phyloP scores from a whole-genome alignment of 2,113 vertebrate genomes.

The Sisor rabdophorus region DNA sequence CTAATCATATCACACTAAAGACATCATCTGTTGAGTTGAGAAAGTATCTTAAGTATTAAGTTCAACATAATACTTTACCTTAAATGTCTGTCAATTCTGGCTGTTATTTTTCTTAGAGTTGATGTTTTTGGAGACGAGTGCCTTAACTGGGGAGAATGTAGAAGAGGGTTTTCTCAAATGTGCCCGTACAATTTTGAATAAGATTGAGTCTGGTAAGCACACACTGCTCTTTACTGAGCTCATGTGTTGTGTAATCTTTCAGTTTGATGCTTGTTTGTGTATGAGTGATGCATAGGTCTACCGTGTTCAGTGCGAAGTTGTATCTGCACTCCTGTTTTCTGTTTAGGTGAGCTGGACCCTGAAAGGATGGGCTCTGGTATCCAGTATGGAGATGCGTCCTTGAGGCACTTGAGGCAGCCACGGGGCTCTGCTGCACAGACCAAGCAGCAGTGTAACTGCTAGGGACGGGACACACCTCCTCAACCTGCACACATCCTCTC shows the following conservation, averaged over 20 bases:
- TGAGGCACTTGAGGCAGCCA: slow-evolving; percentile 83
- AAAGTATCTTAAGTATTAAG: too few relatives aligned
- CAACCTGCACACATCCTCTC: slow-evolving; percentile 48
- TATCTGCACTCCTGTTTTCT: background rate
- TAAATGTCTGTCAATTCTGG: background rate
- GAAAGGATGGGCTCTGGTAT: slow-evolving; percentile 94
- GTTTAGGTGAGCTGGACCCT: slow-evolving; percentile 83
- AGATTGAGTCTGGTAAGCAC: slow-evolving; percentile 84
- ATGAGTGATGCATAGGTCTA: background rate
- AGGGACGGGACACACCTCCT: slow-evolving; percentile 53
- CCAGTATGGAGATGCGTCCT: slow-evolving; percentile 84
- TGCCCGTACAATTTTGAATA: slow-evolving; percentile 85
- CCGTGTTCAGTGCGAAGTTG: background rate
- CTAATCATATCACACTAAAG: background rate
- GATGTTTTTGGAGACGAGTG: slow-evolving; percentile 90
- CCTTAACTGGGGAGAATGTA: slow-evolving; percentile 87
- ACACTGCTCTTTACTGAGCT: background rate
- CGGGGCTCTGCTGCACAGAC: slow-evolving; percentile 73
- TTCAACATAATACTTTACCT: background rate
- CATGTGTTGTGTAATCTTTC: background rate
- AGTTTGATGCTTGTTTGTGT: background rate
- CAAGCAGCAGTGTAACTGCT: slow-evolving; percentile 86
- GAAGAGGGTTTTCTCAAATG: slow-evolving; percentile 90
- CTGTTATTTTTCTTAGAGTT: slow-evolving; percentile 65
- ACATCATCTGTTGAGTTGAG: background rate